Percentiles rank a stretch among this genome's conserved stretches.
Conservation (phyloP, 2,113 vertebrate species). For the Myrmecophaga tridactyla region DNA sequence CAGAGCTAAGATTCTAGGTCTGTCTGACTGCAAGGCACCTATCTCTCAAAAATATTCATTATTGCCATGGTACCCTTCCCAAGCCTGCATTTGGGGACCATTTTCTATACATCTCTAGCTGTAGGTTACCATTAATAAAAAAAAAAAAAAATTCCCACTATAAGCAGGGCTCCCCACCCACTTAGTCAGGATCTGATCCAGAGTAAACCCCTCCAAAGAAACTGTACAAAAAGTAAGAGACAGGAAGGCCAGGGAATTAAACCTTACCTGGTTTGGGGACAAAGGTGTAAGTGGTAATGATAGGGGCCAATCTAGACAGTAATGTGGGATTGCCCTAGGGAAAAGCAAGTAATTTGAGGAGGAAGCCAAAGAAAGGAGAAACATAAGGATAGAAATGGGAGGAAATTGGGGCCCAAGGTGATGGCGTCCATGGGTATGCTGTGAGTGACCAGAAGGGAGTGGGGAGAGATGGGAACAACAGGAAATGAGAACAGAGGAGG, state of each 20-base stretch:
- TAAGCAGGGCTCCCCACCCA: conserved; percentile 4
- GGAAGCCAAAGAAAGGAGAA: not conserved
- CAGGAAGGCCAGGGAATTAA: conserved; percentile 16
- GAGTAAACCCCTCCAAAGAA: conserved; percentile 33
- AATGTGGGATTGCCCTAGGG: conserved; percentile 8
- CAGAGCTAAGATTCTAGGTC: not conserved
- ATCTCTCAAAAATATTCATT: conserved; percentile 28
- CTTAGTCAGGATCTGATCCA: not conserved
- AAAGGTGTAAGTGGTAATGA: conserved; percentile 30
- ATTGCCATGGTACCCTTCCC: not conserved
- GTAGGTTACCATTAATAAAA: conserved; percentile 13
- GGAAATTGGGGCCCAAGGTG: not conserved
- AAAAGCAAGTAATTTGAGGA: conserved; percentile 44
- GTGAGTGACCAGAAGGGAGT: conserved; percentile 1
- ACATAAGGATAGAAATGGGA: conserved; percentile 29
- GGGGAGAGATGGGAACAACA: not conserved
- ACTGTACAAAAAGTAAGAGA: not conserved
- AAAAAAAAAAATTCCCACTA: conserved; percentile 1
- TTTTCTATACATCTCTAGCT: not conserved
- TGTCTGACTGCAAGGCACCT: not conserved
- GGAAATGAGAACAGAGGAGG: not conserved
- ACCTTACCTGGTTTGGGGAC: conserved; percentile 32
- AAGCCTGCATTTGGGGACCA: conserved; percentile 4
- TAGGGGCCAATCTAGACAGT: not conserved
- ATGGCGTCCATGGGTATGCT: not conserved